Conservation (phyloP, 2,888 invertebrate species). For the Cryptophagus acutangulus region DNA sequence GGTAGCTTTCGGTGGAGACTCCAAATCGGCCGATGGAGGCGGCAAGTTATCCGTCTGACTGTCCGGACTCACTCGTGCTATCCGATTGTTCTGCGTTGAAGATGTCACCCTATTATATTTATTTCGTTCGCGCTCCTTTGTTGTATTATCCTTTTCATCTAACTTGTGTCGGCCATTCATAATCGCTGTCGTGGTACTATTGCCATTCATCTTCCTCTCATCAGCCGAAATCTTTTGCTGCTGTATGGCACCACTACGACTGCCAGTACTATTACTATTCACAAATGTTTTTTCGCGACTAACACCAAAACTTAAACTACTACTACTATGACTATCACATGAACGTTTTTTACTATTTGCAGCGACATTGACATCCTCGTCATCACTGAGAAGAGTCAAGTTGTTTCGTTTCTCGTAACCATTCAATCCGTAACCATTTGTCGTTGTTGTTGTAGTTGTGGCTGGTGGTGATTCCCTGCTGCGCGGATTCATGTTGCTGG, state of each 20-base stretch:
- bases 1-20: conserved; percentile 14
- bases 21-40: conserved; percentile 10
- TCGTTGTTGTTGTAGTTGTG: too few species aligned
- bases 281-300: conserved; percentile 38
- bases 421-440: conserved; percentile 23
- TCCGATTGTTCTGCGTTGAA: conserved; percentile 30
- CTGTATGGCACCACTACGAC: conserved; percentile 26
- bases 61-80: conserved; percentile 45
- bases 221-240: conserved; percentile 32
- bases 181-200: conserved; percentile 16
- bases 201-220: conserved; percentile 27
- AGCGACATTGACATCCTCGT: conserved; percentile 28
- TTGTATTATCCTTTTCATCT: conserved; percentile 17
- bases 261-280: conserved; percentile 17
- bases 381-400: conserved; percentile 33
- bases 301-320: conserved; percentile 40
- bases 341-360: conserved; percentile 33
- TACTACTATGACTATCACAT: conserved; percentile 45
- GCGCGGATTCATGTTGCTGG: conserved; percentile 49
- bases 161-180: conserved; percentile 14
- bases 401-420: conserved; percentile 36
- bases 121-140: too few species aligned
- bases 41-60: conserved; percentile 43
- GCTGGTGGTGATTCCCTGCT: conserved; percentile 40
- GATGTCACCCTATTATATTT: conserved; percentile 35